Conservation (phyloP, 1,140 invertebrate genomes). For the Cotesia chilonis region DNA sequence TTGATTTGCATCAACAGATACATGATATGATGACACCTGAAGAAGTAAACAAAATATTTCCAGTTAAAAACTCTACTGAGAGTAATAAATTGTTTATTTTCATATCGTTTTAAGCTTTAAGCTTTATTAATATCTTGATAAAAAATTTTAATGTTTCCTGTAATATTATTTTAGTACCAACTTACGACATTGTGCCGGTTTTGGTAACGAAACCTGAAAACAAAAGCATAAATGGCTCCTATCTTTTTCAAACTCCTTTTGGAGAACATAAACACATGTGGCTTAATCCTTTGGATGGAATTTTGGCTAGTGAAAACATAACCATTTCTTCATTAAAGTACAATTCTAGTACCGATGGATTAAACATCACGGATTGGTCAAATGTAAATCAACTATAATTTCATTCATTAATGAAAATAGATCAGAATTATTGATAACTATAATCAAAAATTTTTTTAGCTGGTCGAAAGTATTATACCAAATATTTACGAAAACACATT, state of each 20-base stretch:
- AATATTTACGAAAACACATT: neutral
- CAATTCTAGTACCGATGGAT: neutral
- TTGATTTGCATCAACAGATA: too few relatives aligned
- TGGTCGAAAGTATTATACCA: neutral
- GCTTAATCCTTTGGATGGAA: constrained; percentile 72
- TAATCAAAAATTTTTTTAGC: neutral
- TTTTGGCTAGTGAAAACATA: constrained; percentile 4
- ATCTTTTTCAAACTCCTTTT: constrained; percentile 74
- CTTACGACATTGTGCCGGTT: constrained; percentile 11
- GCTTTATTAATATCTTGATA: too few relatives aligned
- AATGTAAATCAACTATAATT: neutral
- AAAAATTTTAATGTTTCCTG: too few relatives aligned
- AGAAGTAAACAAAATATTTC: too few relatives aligned
- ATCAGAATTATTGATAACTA: too few relatives aligned
- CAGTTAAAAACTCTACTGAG: too few relatives aligned
- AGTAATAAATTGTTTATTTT: too few relatives aligned
- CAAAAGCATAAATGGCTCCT: constrained; percentile 59
- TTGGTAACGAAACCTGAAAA: constrained; percentile 45
- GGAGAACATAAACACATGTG: constrained; percentile 73
- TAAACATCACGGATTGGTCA: neutral
- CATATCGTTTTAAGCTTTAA: too few relatives aligned
- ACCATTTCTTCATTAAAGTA: neutral
- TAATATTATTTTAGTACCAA: neutral
- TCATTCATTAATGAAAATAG: neutral
- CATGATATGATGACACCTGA: too few relatives aligned